Conservation (phyloP, 2,113 vertebrate species). For the Ochotona princeps region DNA sequence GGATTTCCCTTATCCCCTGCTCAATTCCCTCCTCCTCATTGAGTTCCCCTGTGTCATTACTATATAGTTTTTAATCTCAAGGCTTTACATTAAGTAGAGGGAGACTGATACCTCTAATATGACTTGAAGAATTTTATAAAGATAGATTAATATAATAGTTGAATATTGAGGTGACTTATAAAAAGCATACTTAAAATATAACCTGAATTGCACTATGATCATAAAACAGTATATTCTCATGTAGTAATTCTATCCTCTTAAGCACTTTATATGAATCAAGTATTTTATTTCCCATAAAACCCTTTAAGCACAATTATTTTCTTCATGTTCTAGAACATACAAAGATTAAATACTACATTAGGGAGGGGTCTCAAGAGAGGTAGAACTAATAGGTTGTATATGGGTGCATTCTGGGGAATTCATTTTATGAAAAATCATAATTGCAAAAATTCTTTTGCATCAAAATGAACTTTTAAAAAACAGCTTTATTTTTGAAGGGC, state of each 20-base stretch:
- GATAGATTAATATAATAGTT: neutral
- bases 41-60: no score
- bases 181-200: constrained; percentile 9
- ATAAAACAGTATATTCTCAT: neutral
- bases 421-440: no score
- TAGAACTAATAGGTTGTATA: neutral
- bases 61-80: neutral
- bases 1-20: no score
- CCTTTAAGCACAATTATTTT: neutral
- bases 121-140: neutral
- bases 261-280: neutral
- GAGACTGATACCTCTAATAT: neutral
- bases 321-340: neutral
- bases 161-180: constrained; percentile 6
- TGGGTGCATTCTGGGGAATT: neutral
- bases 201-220: neutral
- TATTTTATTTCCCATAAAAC: neutral
- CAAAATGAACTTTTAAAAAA: no score
- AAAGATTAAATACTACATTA: neutral
- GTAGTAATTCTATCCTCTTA: neutral
- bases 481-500: no score
- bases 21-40: no score
- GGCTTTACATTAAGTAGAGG: neutral
- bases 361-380: neutral
- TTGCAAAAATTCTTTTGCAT: no score